Conservation (phyloP, 2,888 invertebrate species). For the Acleris emargana region DNA sequence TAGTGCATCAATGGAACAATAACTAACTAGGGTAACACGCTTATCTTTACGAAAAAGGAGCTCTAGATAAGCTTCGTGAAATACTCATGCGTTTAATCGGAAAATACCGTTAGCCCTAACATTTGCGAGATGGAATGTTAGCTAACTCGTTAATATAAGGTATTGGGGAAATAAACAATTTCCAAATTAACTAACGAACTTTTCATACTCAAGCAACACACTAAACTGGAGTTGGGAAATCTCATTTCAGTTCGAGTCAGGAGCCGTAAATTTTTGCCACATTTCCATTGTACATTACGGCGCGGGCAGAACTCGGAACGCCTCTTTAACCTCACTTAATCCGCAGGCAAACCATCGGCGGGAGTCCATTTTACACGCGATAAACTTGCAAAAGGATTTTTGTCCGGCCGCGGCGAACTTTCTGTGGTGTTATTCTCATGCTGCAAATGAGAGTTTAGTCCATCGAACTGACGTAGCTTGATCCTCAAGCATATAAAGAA, state of each 20-base stretch:
- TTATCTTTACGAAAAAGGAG: not conserved
- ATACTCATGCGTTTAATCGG: not conserved
- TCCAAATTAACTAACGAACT: conserved; percentile 28
- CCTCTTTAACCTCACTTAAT: conserved; percentile 59
- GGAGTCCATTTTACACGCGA: conserved; percentile 67
- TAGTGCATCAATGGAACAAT: conserved; percentile 28
- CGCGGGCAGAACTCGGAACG: conserved; percentile 35
- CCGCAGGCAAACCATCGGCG: conserved; percentile 57
- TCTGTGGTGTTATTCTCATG: conserved; percentile 4
- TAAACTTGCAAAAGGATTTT: conserved; percentile 64
- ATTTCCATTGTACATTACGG: conserved; percentile 35
- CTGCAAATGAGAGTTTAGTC: too few relatives aligned
- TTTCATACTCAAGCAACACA: conserved; percentile 28
- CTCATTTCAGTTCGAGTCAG: conserved; percentile 31
- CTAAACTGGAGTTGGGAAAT: conserved; percentile 29
- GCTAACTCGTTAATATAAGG: not conserved
- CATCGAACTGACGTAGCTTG: too few relatives aligned
- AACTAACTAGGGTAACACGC: conserved; percentile 8
- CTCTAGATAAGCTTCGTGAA: conserved; percentile 1
- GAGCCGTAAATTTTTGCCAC: conserved; percentile 35
- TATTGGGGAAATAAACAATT: conserved; percentile 34
- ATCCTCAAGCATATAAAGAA: too few relatives aligned
- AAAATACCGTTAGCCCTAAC: not conserved
- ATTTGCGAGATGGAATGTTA: not conserved
- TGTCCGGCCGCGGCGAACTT: conserved; percentile 45